These are phyloP conservation scores for Heliconius sara DNA, from an alignment of 2,888 invertebrate genomes.

Conservation along the genomic window DNA sequence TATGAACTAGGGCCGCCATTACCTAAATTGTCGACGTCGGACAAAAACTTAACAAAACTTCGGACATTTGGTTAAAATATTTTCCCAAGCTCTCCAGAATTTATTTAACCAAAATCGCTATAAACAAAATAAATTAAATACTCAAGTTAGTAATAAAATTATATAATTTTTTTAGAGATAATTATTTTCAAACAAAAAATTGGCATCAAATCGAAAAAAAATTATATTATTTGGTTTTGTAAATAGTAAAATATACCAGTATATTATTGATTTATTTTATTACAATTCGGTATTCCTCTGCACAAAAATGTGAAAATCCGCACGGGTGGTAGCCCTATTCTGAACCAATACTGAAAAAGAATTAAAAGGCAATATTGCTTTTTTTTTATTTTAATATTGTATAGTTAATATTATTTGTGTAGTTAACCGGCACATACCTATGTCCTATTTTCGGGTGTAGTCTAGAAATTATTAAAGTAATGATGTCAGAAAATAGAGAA, in stretches of 20 bases:
- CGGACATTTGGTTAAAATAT: background rate
- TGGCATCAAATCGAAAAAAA: too few relatives aligned
- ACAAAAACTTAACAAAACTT: background rate
- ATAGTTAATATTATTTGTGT: background rate
- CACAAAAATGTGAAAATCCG: background rate
- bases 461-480: slow-evolving; percentile 16
- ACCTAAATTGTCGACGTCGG: background rate
- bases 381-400: background rate
- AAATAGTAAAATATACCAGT: too few relatives aligned
- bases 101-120: background rate
- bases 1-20: background rate
- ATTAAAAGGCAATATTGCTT: background rate
- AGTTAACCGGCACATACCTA: background rate
- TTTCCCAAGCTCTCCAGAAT: background rate
- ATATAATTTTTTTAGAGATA: background rate
- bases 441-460: slow-evolving; percentile 26
- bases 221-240: too few relatives aligned
- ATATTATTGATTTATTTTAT: too few relatives aligned
- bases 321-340: background rate
- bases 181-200: too few relatives aligned
- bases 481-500: slow-evolving; percentile 32
- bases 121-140: background rate
- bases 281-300: background rate
- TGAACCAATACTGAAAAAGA: slow-evolving; percentile 1
- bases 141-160: background rate